A percentile compares a stretch with the other conserved stretches of the same genome.
Conservation (phyloP, 2,113 vertebrate genomes). For the Damaliscus lunatus region DNA sequence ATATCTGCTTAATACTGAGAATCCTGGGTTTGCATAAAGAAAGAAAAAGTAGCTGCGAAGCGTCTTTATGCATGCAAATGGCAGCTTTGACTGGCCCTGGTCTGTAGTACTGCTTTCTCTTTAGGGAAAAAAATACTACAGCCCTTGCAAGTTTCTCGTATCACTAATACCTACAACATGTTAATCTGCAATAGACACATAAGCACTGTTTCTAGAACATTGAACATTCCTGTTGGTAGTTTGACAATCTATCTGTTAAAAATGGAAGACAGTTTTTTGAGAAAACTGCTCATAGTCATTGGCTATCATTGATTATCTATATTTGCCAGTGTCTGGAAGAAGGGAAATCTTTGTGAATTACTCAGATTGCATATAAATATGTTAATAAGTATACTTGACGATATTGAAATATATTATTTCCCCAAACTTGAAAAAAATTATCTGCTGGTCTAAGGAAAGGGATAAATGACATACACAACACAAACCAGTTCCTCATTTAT, state of each 20-base stretch:
- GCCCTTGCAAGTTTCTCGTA: neutral
- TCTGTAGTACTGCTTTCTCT: neutral
- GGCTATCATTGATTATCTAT: slow-evolving; percentile 41
- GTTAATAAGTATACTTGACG: slow-evolving; percentile 28
- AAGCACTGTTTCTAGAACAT: slow-evolving; percentile 28
- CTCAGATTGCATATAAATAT: slow-evolving; percentile 34
- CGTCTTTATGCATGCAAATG: neutral
- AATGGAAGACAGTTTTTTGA: slow-evolving; percentile 14
- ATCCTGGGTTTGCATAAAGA: neutral
- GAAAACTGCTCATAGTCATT: slow-evolving; percentile 13
- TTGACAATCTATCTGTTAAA: slow-evolving; percentile 40
- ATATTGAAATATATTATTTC: slow-evolving; percentile 13
- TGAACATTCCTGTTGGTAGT: slow-evolving; percentile 1
- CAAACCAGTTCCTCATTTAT: neutral
- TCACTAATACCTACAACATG: neutral
- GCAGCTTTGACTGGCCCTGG: neutral
- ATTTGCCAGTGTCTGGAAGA: slow-evolving; percentile 36
- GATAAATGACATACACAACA: neutral
- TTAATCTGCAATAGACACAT: slow-evolving; percentile 36
- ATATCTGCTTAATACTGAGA: neutral
- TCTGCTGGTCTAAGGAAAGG: neutral
- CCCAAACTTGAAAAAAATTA: neutral
- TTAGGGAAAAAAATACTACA: neutral
- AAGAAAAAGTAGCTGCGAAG: neutral
- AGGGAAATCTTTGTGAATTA: slow-evolving; percentile 36